Base-by-base conservation (phyloP, 2,888 invertebrate genomes). In the Caenorhabditis japonica region DNA sequence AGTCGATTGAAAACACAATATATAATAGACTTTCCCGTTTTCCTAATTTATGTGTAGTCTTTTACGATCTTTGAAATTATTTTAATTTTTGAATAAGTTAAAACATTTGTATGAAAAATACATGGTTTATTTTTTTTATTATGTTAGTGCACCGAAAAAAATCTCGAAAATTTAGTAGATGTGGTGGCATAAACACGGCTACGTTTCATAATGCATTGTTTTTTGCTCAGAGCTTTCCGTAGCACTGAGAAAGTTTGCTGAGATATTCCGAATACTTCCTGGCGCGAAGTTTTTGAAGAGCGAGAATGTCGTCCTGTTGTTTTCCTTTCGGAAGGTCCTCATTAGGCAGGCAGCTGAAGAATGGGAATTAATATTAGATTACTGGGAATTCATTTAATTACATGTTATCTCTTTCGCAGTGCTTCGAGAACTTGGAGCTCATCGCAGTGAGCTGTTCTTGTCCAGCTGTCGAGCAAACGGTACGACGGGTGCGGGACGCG, bases 331-430 rank as follows among this genome's bases (percentile, higher is more conserved):
- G 76, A 33, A 80, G 77, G 43, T 80, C 80, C 39, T 80, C 80
- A n/a, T 76, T 71, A n/a, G 80, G 75, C 17, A 80, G 72, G 41
- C 80, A 80, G n/a, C 80, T 80, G 56, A 43, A 69, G n/a, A 30
- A 30, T 10, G 10, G 23, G 38, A 33, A 49, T 4, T 49, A 5
- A 17, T 21, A 10, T 30, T 17, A n/a, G 12, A 33, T n/a, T 10
- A 25, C 4, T 34, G n/a, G n/a, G 12, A 34, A 7, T 1, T 4
- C 43, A 3, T 2, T 12, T 17, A 60, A 59, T 61, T 55, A 80
- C 80, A 80, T 80, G 58, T 80, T 80, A n/a, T 69, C 74, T 13
- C 79, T 43, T 19, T 77, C 74, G 55, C 80, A 80, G 52, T 77
- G 77, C 25, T 71, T 41, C 15, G 62, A 44, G 64, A 70, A 80